These are phyloP conservation scores for Lamellibrachia satsuma DNA, from an alignment of 2,888 invertebrate species.

Conservation along the genomic window DNA sequence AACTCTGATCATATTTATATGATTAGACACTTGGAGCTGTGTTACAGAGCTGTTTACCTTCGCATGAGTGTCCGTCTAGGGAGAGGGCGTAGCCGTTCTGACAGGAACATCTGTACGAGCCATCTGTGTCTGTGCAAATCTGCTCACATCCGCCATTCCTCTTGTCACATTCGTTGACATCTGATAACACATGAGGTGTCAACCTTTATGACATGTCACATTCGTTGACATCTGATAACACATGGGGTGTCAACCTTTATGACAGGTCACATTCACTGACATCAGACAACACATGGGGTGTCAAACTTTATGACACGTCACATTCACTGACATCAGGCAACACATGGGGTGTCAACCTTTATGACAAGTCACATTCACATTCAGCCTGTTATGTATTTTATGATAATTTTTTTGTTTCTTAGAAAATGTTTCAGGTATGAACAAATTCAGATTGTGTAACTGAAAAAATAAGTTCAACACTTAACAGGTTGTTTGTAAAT, in stretches of 20 bases:
- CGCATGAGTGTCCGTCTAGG: slow-evolving; percentile 13
- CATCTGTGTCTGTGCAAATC: background rate
- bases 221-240: background rate
- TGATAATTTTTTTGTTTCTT: too few relatives aligned
- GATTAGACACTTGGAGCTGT: background rate
- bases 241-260: background rate
- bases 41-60: background rate
- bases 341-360: too few relatives aligned
- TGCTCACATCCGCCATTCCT: slow-evolving; percentile 23
- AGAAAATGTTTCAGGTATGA: too few relatives aligned
- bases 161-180: background rate
- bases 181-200: background rate
- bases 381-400: too few relatives aligned
- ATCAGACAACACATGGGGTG: background rate
- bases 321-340: too few relatives aligned
- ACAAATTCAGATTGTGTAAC: too few relatives aligned
- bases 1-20: too few relatives aligned
- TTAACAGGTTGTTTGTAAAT: too few relatives aligned
- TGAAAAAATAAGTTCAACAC: too few relatives aligned
- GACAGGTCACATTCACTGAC: background rate
- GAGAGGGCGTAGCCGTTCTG: background rate
- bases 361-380: too few relatives aligned
- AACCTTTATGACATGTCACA: background rate
- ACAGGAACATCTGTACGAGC: slow-evolving; percentile 24
- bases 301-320: too few relatives aligned